phyloP scores from a whole-genome alignment of 1,140 invertebrate species.

The Ephestia elutella region DNA sequence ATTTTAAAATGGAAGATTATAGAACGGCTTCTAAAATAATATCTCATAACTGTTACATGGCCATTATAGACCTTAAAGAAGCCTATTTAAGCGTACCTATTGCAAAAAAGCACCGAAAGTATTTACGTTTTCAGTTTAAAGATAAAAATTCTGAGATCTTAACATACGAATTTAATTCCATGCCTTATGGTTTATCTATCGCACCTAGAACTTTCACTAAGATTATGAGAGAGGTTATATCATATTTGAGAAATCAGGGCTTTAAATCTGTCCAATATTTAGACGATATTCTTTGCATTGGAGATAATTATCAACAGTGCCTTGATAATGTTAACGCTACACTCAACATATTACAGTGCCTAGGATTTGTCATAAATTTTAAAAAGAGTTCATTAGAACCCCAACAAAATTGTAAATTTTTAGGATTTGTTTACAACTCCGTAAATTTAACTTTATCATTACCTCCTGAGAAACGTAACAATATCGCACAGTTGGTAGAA shows the following conservation, averaged over 20 bases:
- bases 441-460: constrained; percentile 17
- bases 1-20: constrained; percentile 37
- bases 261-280: constrained; percentile 25
- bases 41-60: constrained; percentile 14
- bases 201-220: constrained; percentile 29
- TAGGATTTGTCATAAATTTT: constrained; percentile 31
- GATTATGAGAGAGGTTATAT: constrained; percentile 25
- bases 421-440: constrained; percentile 27
- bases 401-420: constrained; percentile 16
- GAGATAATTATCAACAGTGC: constrained; percentile 22
- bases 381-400: constrained; percentile 29
- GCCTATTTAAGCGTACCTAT: constrained; percentile 25
- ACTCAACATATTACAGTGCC: constrained; percentile 18
- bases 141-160: constrained; percentile 11
- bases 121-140: constrained; percentile 24
- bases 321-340: constrained; percentile 23
- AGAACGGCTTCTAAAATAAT: constrained; percentile 27
- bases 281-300: constrained; percentile 31
- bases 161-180: constrained; percentile 24
- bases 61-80: constrained; percentile 26
- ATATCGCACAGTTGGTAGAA: constrained; percentile 13
- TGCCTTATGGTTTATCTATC: constrained; percentile 26
- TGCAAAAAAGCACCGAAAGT: constrained; percentile 14
- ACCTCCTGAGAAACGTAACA: constrained; percentile 23
- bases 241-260: constrained; percentile 15